These are phyloP conservation scores for Porites evermanni DNA, from an alignment of 92 coral and sea anemone genomes.

Conservation along the genomic window DNA sequence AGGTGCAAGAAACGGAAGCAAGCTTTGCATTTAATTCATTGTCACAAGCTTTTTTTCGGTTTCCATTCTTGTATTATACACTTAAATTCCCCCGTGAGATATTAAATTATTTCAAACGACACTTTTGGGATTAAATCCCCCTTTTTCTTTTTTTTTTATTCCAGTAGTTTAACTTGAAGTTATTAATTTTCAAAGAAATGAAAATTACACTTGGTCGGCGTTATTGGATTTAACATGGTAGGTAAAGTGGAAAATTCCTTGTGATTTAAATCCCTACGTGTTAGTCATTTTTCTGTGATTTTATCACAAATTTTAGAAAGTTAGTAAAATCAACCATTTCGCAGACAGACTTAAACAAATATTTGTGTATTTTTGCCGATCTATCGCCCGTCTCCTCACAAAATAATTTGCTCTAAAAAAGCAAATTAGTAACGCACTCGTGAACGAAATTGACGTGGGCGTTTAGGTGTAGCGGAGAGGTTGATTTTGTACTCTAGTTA, in stretches of 20 bases:
- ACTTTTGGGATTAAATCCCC: background rate
- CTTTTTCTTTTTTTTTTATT: too few species aligned
- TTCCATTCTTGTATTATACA: too few species aligned
- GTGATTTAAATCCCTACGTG: background rate
- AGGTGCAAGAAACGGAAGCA: slow-evolving; percentile 12
- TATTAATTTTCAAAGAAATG: slow-evolving; percentile 1
- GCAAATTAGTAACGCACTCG: background rate
- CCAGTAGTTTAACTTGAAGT: background rate
- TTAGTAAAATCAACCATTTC: background rate
- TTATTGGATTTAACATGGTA: slow-evolving; percentile 9
- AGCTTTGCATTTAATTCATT: background rate
- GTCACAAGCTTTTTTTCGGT: background rate
- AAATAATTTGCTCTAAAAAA: background rate
- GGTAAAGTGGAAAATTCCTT: background rate
- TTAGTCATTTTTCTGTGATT: background rate
- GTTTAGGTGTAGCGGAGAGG: background rate
- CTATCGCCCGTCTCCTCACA: background rate
- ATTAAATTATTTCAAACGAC: too few species aligned
- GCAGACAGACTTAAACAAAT: background rate
- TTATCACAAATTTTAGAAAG: background rate
- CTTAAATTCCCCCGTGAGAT: too few species aligned
- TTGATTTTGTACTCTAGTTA: background rate
- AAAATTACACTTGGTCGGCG: background rate
- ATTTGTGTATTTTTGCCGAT: background rate
- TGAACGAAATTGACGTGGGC: background rate